A percentile compares a stretch with the other conserved stretches of the same genome.
These are phyloP conservation scores for Sebastes trivittatus DNA, from an alignment of 2,797 vertebrate genomes.

Conservation along the genomic window DNA sequence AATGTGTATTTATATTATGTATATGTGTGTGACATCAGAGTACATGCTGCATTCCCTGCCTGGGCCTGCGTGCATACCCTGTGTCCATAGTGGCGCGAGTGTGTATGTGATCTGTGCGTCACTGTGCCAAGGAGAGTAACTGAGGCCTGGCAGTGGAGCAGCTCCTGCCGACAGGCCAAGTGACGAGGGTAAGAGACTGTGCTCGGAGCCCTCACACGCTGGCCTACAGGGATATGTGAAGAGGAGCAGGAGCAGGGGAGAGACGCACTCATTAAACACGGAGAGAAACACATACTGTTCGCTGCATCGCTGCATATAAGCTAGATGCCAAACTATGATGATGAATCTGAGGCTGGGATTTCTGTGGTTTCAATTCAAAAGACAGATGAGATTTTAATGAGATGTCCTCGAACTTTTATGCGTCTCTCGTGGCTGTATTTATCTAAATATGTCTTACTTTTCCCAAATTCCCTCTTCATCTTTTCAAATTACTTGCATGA, in stretches of 20 bases:
- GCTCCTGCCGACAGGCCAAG: constrained; percentile 51
- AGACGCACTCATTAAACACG: constrained; percentile 21
- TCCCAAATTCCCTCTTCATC: background rate
- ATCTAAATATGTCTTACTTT: background rate
- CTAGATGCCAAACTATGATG: background rate
- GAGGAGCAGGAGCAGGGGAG: constrained; percentile 11
- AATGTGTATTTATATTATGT: background rate
- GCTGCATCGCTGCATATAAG: background rate
- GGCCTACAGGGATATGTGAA: constrained; percentile 30
- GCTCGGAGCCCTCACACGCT: constrained; percentile 24
- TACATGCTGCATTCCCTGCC: constrained; percentile 35
- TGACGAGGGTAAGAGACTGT: constrained; percentile 40
- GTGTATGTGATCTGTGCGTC: constrained; percentile 58
- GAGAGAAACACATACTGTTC: constrained; percentile 1
- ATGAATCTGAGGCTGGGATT: background rate
- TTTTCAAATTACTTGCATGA: background rate
- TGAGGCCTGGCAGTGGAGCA: constrained; percentile 56
- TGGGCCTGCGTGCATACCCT: constrained; percentile 16
- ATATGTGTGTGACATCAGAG: constrained; percentile 30
- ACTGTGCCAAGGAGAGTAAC: constrained; percentile 63
- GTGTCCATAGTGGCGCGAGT: constrained; percentile 38
- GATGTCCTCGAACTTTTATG: background rate
- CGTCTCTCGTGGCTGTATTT: constrained; percentile 6
- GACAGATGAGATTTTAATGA: background rate
- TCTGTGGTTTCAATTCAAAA: constrained; percentile 17